These are phyloP conservation scores for Carassius auratus DNA, from an alignment of 2,113 vertebrate genomes.

Conservation along the genomic window DNA sequence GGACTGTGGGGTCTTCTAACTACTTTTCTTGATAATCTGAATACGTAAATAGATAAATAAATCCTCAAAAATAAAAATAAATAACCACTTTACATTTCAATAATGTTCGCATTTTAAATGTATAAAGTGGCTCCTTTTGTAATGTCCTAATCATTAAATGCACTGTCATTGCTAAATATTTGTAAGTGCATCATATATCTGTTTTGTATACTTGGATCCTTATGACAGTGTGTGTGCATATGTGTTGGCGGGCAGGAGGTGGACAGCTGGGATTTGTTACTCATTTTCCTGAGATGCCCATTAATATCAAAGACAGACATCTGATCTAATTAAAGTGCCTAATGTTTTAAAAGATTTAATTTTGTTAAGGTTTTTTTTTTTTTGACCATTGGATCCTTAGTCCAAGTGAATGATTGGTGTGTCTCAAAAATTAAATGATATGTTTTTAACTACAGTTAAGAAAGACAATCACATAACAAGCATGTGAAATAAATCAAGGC, in stretches of 20 bases:
- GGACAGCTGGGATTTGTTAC: constrained; percentile 33
- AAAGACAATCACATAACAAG: not conserved
- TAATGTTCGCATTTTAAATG: not conserved
- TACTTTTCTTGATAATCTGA: not conserved
- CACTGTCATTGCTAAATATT: not conserved
- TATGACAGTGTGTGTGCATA: not conserved
- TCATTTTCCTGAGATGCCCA: constrained; percentile 20
- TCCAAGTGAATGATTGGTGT: not conserved
- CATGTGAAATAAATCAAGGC: not conserved
- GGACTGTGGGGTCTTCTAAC: not conserved
- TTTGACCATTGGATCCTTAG: not conserved
- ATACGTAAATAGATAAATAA: not conserved
- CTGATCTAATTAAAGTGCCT: not conserved
- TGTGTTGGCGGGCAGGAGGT: constrained; percentile 1
- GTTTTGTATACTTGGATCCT: not conserved
- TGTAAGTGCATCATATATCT: not conserved
- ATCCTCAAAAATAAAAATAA: not conserved
- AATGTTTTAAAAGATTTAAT: constrained; percentile 28
- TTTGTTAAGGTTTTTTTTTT: not conserved
- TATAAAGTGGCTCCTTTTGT: not conserved
- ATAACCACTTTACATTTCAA: not conserved
- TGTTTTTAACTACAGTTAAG: not conserved
- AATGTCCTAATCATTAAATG: not conserved
- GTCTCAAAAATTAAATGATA: not conserved
- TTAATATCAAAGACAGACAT: constrained; percentile 24